Percentiles rank a stretch among this genome's conserved stretches.
Conservation (phyloP, 2,797 vertebrate species). For the Xyrichtys novacula region DNA sequence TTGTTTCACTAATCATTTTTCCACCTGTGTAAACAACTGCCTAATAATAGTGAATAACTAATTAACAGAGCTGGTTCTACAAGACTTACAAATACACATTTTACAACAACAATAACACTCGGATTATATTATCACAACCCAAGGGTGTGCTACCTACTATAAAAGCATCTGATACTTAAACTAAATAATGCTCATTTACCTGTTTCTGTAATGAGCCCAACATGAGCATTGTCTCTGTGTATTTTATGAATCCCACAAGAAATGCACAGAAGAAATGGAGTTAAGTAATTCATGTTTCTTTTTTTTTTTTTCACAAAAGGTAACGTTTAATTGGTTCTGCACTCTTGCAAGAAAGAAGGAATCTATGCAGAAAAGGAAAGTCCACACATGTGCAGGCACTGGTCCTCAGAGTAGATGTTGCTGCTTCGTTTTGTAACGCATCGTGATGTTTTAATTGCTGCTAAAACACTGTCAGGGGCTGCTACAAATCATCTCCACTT, state of each 20-base stretch:
- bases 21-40: conserved; percentile 26
- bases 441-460: not conserved
- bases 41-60: conserved; percentile 24
- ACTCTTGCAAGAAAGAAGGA: not conserved
- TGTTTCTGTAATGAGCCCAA: conserved; percentile 22
- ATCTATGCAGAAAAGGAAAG: conserved; percentile 6
- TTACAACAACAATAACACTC: conserved; percentile 7
- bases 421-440: not conserved
- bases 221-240: conserved; percentile 9
- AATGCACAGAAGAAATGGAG: conserved; percentile 11
- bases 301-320: conserved; percentile 14
- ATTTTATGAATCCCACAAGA: conserved; percentile 22
- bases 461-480: conserved; percentile 1
- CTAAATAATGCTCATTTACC: conserved; percentile 31
- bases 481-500: conserved; percentile 10
- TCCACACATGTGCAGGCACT: conserved; percentile 11
- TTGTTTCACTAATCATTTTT: conserved; percentile 23
- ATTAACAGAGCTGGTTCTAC: conserved; percentile 10
- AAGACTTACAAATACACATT: conserved; percentile 1
- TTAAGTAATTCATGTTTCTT: conserved; percentile 31
- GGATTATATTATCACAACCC: conserved; percentile 6
- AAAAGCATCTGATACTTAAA: conserved; percentile 15
- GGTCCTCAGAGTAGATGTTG: not conserved
- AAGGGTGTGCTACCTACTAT: not conserved
- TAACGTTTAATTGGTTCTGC: conserved; percentile 5